Base-by-base conservation (phyloP, 37 sponge, comb jelly and placozoan genomes). In the Axinella damicornis region DNA sequence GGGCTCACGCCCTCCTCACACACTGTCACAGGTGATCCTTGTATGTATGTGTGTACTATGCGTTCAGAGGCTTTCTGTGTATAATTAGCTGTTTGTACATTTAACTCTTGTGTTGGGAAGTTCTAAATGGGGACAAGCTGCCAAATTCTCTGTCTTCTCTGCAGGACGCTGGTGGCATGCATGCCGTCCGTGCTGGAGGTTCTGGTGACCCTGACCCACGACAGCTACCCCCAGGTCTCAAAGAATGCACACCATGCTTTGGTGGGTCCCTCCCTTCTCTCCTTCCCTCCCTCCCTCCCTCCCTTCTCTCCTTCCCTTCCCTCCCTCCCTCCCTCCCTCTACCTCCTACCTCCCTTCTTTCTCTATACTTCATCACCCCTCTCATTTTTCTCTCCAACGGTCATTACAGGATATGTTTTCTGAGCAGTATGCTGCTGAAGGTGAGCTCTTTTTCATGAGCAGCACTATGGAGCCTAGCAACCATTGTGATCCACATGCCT, bases 1-100 rank as follows among this genome's bases (percentile, higher is more conserved):
- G 80, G 75, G 74, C 81, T 18, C 81, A 90, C 69, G 59, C 54
- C 25, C 60, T 90, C 30, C 69, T 85, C 27, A 38, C 57, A 33
- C 79, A 90, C 76, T 90, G 76, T 38, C 67, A 74, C 76, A 71
- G 79, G 84, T 84, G 53, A 55, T 53, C n/a, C 22, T 33, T n/a
- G 46, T 79, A 22, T 21, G 6, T 62, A 64, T 25, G 33, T 34
- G 22, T 52, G 53, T 46, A 21, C 18, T 56, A 15, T 19, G 15
- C 18, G 57, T 56, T 19, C 15, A 15, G 18, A 56, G 57, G 15
- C 18, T 18, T 15, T 19, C 57, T 61, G 62, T 25, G 12, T 61
- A 14, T 25, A 27, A 5, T 2, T 61, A 25, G 2, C 4, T 61
- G 14, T 61, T 2, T 25, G 12, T 61, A 12, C 5, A 61, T 25